Base-by-base conservation (phyloP, 1,140 invertebrate species). In the Danaus plexippus region DNA sequence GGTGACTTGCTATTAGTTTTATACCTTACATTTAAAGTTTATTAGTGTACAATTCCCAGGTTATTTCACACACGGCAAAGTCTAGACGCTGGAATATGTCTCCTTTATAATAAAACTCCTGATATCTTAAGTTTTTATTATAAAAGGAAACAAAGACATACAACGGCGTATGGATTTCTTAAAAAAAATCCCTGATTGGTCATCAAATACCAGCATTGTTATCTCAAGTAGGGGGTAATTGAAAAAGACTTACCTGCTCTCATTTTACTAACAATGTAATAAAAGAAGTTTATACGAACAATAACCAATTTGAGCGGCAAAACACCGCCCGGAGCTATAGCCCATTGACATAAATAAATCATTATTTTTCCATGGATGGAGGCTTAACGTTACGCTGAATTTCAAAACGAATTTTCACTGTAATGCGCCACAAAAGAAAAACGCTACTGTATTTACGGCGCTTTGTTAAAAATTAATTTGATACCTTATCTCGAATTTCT, bases 331-430 rank as follows among this genome's bases (percentile, higher is more conserved):
- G 60, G 58, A 61, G 68, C 73, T 70, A 75, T 63, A 65, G 71
- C 61, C 73, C 77, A 85, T 85, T 85, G 82, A 85, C 80, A 83
- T 83, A 79, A 85, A 85, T 85, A 85, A 83, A 83, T 85, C 75
- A 85, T 83, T 85, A 81, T 79, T 72, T 68, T 73, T 68, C 67
- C 73, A 65, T 62, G 56, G 53, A 57, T 54, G 56, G 67, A 66
- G 64, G 66, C 61, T 71, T 68, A 73, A 54, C 64, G 71, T 68
- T 60, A 73, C 71, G 22, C 22, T 6, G 64, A 68, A 66, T 74
- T 83, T 73, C 69, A 67, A 71, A 77, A 79, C 71, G 73, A 80
- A 73, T 81, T 83, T 81, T 72, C 77, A 83, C 82, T 85, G 82
- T 85, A 72, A 71, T 71, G 72, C 56, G 63, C 70, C 71, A 83